Evolutionary conservation across 2,888 invertebrate species (phyloP).

Genomic region (Polylopha cassiicola): DNA sequence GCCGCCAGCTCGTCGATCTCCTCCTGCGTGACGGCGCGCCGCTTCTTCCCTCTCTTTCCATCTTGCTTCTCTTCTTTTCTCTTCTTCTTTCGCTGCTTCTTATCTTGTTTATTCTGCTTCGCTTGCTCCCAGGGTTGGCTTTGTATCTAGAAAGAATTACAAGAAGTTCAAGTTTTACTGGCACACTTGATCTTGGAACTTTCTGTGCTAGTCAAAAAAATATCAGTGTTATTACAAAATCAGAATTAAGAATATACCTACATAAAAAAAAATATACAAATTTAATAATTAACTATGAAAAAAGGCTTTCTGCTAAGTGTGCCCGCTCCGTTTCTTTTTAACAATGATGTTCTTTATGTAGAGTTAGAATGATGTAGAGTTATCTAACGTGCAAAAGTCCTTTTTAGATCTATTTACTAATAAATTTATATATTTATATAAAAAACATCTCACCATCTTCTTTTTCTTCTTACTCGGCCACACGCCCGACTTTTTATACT

Average conservation of each 20-base stretch:
- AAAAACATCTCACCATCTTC: slow-evolving; percentile 51
- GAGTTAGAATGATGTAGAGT: too few species aligned
- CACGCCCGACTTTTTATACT: slow-evolving; percentile 83
- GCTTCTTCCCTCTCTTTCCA: slow-evolving; percentile 61
- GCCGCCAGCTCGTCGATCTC: slow-evolving; percentile 86
- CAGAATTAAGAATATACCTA: too few species aligned
- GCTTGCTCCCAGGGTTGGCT: slow-evolving; percentile 87
- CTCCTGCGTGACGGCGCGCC: slow-evolving; percentile 78
- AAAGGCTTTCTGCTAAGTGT: too few species aligned
- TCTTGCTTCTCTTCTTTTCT: slow-evolving; percentile 77
- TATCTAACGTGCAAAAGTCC: too few species aligned
- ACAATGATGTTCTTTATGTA: too few species aligned
- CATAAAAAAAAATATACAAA: too few species aligned
- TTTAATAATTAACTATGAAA: too few species aligned
- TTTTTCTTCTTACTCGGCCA: slow-evolving; percentile 83
- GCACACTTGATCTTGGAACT: neutral
- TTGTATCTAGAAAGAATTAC: slow-evolving; percentile 51
- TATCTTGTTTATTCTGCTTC: slow-evolving; percentile 82
- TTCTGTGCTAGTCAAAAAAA: too few species aligned
- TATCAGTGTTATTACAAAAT: too few species aligned
- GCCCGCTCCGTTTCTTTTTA: too few species aligned
- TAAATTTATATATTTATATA: too few species aligned
- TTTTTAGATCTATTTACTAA: too few species aligned
- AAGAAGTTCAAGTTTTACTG: neutral
- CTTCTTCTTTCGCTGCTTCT: slow-evolving; percentile 78